Base-by-base conservation (phyloP, 1,140 invertebrate genomes). In the Bombus pascuorum region DNA sequence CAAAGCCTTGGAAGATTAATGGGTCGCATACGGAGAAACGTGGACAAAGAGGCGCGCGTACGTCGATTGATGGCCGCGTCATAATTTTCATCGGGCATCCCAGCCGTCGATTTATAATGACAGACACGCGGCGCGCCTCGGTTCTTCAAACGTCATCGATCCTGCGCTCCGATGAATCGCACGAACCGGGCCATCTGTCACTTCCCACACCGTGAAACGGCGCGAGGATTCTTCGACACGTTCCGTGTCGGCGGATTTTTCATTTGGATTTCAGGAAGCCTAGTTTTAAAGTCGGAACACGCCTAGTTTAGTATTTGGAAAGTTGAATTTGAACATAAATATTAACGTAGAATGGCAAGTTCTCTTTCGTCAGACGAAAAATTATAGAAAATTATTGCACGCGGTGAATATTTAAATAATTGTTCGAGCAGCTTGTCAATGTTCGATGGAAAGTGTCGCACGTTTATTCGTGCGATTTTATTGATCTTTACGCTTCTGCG, bases 141-240 rank as follows among this genome's bases (percentile, higher is more conserved):
- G 70, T 71, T 71, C 70, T 71, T 71, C 37, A 71, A 42, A 71
- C 37, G 70, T n/a, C 70, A 71, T 44, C 70, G 70, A 71, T 42
- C 70, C 70, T 1, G 25, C 39, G 39, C 10, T 5, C 25, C 37
- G 70, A 71, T 71, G 70, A 71, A 71, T 71, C 70, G 70, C 22
- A 22, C 68, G 3, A 70, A 39, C 68, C 22, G 15, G 39, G 28
- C 70, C 70, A 71, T 37, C 39, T 71, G 70, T 71, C 70, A 71
- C 37, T 71, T 71, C 70, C 12, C 70, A 71, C 70, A 71, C 25
- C 9, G 34, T 32, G 34, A 32, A 68, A 18, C 34, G 3, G 12
- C 12, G 28, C 25, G 5, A 28, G 25, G 1, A 28, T 42, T 44
- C 70, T 39, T 15, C 22, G 37, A 42, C 70, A 42, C 39, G 28